phyloP scores from a whole-genome alignment of 2,888 invertebrate species.

The Acanthosepion pharaonis region DNA sequence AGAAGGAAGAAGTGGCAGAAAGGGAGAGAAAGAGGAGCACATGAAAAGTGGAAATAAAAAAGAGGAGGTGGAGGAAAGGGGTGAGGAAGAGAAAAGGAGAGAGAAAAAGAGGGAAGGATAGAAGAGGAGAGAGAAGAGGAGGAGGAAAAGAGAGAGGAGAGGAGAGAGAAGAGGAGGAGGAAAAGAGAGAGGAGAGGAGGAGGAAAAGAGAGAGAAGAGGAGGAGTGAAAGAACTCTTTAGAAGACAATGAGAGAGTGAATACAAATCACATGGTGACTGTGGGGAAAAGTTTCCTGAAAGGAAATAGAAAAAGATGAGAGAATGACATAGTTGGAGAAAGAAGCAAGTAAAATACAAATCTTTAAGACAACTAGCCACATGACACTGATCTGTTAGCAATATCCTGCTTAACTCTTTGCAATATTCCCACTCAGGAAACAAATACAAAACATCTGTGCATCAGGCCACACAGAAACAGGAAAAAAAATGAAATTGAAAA shows the following conservation, averaged over 20 bases:
- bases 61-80: too few relatives aligned
- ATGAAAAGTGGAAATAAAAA: too few relatives aligned
- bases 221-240: neutral
- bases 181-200: too few relatives aligned
- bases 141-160: too few relatives aligned
- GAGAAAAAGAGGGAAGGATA: too few relatives aligned
- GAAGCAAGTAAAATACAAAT: neutral
- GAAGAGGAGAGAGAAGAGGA: too few relatives aligned
- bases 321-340: neutral
- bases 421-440: neutral
- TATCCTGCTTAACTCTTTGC: neutral
- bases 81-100: too few relatives aligned
- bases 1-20: too few relatives aligned
- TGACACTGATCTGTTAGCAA: neutral
- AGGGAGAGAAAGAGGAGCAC: too few relatives aligned
- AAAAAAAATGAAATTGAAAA: neutral
- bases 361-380: neutral
- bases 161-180: too few relatives aligned
- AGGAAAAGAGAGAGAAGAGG: neutral
- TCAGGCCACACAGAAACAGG: neutral
- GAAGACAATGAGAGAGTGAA: neutral
- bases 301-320: neutral
- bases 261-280: neutral
- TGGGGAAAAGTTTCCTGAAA: too few relatives aligned
- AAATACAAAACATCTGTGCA: neutral